Evolutionary conservation across 2,113 vertebrate species (phyloP).

Genomic region (Morone saxatilis): DNA sequence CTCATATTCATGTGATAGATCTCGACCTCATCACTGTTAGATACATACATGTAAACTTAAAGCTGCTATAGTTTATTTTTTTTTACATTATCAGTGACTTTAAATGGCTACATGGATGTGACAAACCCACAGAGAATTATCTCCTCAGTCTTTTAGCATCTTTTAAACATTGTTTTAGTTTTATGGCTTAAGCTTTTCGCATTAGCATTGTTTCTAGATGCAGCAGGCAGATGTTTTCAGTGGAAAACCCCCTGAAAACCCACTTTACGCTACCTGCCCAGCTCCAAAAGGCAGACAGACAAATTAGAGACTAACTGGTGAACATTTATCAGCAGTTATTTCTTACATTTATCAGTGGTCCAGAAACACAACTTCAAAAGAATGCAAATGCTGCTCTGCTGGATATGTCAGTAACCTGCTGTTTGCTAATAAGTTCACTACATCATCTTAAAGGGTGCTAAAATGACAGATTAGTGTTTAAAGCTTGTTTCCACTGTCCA

Average conservation of each 20-base stretch:
- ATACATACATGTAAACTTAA: not conserved
- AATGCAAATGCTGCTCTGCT: not conserved
- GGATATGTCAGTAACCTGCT: too few species aligned
- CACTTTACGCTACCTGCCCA: not conserved
- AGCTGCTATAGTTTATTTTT: not conserved
- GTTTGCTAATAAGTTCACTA: not conserved
- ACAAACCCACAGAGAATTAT: not conserved
- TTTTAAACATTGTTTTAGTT: not conserved
- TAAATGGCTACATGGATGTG: not conserved
- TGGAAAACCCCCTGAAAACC: not conserved
- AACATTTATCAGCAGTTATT: not conserved
- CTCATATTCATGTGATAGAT: not conserved
- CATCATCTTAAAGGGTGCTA: not conserved
- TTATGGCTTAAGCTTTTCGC: not conserved
- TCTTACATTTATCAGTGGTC: slow-evolving; percentile 2
- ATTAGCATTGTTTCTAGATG: not conserved
- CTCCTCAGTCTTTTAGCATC: too few species aligned
- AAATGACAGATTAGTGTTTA: not conserved
- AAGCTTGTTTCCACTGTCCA: not conserved
- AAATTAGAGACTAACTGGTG: not conserved
- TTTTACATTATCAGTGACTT: not conserved
- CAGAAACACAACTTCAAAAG: not conserved
- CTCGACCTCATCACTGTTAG: not conserved
- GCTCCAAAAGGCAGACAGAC: not conserved
- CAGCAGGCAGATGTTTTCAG: not conserved